A percentile compares a stretch with the other conserved stretches of the same genome.
Conservation (phyloP, 2,888 invertebrate species). For the Eustalomyia histrio region DNA sequence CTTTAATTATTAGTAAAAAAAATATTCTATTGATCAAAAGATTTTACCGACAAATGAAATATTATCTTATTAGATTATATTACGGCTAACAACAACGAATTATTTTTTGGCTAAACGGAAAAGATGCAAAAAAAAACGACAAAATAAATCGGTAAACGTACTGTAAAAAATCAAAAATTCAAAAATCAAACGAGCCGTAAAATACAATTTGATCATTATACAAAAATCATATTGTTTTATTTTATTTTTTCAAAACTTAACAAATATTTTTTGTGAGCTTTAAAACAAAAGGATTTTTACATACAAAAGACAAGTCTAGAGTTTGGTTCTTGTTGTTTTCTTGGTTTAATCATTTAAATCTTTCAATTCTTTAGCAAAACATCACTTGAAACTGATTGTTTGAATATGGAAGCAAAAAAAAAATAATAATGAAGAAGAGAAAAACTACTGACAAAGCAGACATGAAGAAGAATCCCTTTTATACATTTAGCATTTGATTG, state of each 20-base stretch:
- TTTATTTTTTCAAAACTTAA: neutral
- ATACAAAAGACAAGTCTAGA: constrained; percentile 52
- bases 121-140: constrained; percentile 47
- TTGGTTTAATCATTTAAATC: constrained; percentile 58
- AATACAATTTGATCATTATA: constrained; percentile 59
- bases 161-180: constrained; percentile 65
- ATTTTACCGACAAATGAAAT: constrained; percentile 61
- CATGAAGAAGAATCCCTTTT: constrained; percentile 45
- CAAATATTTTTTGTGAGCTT: constrained; percentile 22
- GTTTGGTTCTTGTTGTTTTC: neutral
- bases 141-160: constrained; percentile 57
- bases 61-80: constrained; percentile 65
- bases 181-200: constrained; percentile 68
- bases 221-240: constrained; percentile 34
- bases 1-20: neutral
- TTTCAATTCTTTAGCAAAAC: constrained; percentile 25
- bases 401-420: constrained; percentile 9
- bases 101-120: constrained; percentile 32
- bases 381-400: constrained; percentile 46
- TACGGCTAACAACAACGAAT: constrained; percentile 42
- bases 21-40: constrained; percentile 27
- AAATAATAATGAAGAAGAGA: no score
- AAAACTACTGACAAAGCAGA: neutral
- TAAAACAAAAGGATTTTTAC: constrained; percentile 62
- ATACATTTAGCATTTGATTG: constrained; percentile 56